A percentile compares a stretch with the other conserved stretches of the same genome.
Conservation (phyloP, 2,113 vertebrate species). For the Lagopus muta region DNA sequence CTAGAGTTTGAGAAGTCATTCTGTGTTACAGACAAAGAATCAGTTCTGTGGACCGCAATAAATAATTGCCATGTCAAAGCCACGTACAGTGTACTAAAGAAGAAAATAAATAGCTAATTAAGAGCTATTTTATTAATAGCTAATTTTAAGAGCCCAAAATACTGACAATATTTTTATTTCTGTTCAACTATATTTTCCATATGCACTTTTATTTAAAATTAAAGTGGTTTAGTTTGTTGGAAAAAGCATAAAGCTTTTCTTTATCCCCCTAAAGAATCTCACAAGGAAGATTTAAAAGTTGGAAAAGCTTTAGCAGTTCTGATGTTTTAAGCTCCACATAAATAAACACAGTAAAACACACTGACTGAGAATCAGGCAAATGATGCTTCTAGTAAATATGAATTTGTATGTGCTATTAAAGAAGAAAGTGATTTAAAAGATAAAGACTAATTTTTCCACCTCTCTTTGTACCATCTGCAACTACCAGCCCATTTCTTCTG, state of each 20-base stretch:
- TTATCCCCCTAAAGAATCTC: not conserved
- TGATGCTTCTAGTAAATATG: not conserved
- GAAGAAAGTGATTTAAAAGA: constrained; percentile 47
- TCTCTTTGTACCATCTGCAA: not conserved
- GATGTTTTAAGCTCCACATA: not conserved
- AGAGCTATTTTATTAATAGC: too few species aligned
- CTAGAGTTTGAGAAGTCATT: not conserved
- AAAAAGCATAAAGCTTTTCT: not conserved
- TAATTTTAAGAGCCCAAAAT: not conserved
- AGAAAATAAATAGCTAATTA: not conserved
- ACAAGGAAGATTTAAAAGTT: not conserved
- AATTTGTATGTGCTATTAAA: not conserved
- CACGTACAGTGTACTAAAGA: not conserved
- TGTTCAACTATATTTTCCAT: not conserved
- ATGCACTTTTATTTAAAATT: not conserved
- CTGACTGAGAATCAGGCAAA: not conserved
- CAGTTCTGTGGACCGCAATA: not conserved
- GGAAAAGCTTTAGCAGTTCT: not conserved
- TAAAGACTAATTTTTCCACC: constrained; percentile 38
- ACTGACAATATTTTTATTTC: not conserved
- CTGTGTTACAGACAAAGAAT: not conserved
- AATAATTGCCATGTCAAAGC: not conserved
- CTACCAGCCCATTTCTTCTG: not conserved
- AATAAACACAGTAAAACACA: not conserved
- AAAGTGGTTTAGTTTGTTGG: not conserved